Evolutionary conservation across 1,140 invertebrate genomes (phyloP).

Genomic region (Diachasma alloeum): DNA sequence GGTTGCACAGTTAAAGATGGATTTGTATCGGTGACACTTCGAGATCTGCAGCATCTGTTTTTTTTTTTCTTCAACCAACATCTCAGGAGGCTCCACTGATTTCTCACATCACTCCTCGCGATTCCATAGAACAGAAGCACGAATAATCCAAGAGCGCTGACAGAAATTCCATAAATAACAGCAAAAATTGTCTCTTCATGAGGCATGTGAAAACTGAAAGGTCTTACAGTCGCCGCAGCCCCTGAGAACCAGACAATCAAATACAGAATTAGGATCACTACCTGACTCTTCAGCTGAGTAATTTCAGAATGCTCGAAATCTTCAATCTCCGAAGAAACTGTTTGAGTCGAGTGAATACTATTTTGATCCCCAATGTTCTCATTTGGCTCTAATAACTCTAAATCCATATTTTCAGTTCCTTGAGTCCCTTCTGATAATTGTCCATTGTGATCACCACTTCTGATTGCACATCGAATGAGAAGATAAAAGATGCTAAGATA

Average conservation of each 20-base stretch:
- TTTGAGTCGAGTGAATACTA: constrained; percentile 72
- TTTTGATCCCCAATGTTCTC: constrained; percentile 62
- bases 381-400: constrained; percentile 78
- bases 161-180: constrained; percentile 76
- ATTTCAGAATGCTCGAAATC: constrained; percentile 84
- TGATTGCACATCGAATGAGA: constrained; percentile 79
- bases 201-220: constrained; percentile 70
- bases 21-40: constrained; percentile 73
- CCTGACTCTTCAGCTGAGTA: constrained; percentile 81
- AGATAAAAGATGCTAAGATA: constrained; percentile 79
- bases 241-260: constrained; percentile 78
- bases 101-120: constrained; percentile 81
- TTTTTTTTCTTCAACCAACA: constrained; percentile 70
- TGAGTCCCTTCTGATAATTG: constrained; percentile 83
- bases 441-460: constrained; percentile 72
- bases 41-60: constrained; percentile 70
- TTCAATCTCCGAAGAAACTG: constrained; percentile 77
- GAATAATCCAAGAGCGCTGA: constrained; percentile 80
- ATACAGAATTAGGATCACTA: constrained; percentile 80
- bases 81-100: constrained; percentile 75
- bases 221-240: constrained; percentile 73
- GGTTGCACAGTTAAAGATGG: constrained; percentile 66
- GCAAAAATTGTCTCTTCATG: constrained; percentile 83
- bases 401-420: constrained; percentile 82
- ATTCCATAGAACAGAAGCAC: constrained; percentile 87